phyloP scores from a whole-genome alignment of 1,140 invertebrate genomes.

The Pseudomyrmex dendroicus region DNA sequence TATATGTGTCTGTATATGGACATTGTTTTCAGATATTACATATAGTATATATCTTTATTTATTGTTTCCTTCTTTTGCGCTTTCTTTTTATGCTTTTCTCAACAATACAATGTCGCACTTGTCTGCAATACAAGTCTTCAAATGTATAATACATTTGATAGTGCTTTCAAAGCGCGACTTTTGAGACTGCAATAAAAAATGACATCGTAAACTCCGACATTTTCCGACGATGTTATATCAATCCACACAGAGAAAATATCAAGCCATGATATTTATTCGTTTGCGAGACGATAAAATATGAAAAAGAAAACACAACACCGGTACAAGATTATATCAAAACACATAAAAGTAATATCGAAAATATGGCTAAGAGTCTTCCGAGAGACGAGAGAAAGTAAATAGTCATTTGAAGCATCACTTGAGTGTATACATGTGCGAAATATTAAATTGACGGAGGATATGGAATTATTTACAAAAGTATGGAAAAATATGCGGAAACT shows the following conservation, averaged over 20 bases:
- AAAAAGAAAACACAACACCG: background rate
- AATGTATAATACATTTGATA: slow-evolving; percentile 21
- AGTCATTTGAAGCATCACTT: background rate
- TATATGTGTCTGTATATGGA: background rate
- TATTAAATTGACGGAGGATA: background rate
- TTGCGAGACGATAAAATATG: background rate
- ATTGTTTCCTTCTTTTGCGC: no score
- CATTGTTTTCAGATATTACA: slow-evolving; percentile 26
- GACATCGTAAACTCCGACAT: slow-evolving; percentile 20
- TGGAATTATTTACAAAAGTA: background rate
- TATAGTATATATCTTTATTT: no score
- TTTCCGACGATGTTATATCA: slow-evolving; percentile 17
- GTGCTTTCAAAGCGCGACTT: slow-evolving; percentile 29
- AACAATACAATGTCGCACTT: background rate
- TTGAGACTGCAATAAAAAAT: slow-evolving; percentile 17
- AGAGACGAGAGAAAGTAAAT: background rate
- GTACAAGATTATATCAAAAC: slow-evolving; percentile 12
- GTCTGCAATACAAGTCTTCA: slow-evolving; percentile 26
- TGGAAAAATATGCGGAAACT: background rate
- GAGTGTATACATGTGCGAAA: background rate
- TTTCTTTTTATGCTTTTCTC: background rate
- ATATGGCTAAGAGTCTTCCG: background rate
- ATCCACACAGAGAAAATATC: slow-evolving; percentile 21
- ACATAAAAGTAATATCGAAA: background rate
- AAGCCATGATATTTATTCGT: slow-evolving; percentile 21